phyloP scores from a whole-genome alignment of 1,140 invertebrate genomes.

The Globodera rostochiensis region DNA sequence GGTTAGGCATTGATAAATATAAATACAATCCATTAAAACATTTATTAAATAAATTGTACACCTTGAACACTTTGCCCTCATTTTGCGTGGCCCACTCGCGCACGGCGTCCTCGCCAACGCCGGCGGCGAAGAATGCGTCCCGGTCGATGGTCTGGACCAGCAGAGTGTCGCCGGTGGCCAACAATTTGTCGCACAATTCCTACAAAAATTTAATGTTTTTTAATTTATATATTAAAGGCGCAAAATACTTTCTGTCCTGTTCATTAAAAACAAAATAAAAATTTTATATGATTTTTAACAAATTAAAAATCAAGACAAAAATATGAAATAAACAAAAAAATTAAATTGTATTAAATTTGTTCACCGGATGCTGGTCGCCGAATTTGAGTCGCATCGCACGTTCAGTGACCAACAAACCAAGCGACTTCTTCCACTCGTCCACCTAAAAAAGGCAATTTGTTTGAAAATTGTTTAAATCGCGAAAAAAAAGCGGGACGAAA shows the following conservation, averaged over 20 bases:
- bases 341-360: background rate
- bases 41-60: background rate
- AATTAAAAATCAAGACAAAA: too few species aligned
- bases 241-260: too few species aligned
- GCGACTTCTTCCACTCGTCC: slow-evolving; percentile 45
- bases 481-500: background rate
- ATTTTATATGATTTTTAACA: too few species aligned
- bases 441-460: slow-evolving; percentile 16
- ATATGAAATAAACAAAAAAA: background rate
- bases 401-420: slow-evolving; percentile 40
- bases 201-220: too few species aligned
- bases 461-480: background rate
- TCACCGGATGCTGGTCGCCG: background rate
- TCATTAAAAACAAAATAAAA: too few species aligned
- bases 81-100: slow-evolving; percentile 46
- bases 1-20: background rate
- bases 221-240: too few species aligned
- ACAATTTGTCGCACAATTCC: slow-evolving; percentile 40
- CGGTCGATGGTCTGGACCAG: slow-evolving; percentile 45
- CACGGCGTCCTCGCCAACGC: slow-evolving; percentile 34
- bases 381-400: slow-evolving; percentile 46
- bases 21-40: too few species aligned
- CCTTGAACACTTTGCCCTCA: slow-evolving; percentile 49
- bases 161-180: slow-evolving; percentile 44
- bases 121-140: slow-evolving; percentile 46